Evolutionary conservation across 2,113 vertebrate species (phyloP), one percentile per base, ranked within the genome.

Genomic region (Poicephalus meyeri): DNA sequence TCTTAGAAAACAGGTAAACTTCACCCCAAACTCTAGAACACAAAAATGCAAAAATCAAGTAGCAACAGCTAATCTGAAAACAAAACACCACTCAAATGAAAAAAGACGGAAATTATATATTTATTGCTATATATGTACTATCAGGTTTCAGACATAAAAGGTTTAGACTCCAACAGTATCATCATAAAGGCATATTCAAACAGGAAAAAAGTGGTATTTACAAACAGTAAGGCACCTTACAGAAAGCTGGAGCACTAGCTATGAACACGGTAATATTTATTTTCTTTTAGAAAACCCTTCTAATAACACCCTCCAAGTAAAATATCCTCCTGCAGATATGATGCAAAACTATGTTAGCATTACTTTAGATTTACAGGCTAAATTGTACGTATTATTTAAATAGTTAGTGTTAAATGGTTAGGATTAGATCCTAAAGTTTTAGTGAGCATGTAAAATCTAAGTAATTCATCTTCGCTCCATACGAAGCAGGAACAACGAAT

Each of bases 401-500:
- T 18, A 29, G 10, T 35, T 41, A 80, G n/a, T 42, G 72, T 47
- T 69, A 56, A 76, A 72, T 61, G 53, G 33, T 52, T 52, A 61
- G 11, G 41, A 80, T 2, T 84, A 31, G 39, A 78, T 9, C 52
- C 42, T 91, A 17, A 77, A 61, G 7, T 64, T 94, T 74, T 64
- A 78, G 7, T 29, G 25, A 58, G n/a, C 3, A 0, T 46, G 20
- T 80, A 91, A 86, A 79, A 77, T 42, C 46, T 64, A 91, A 80
- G 53, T 70, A 89, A 84, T 61, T 91, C 26, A 60, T 60, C 52
- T 76, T 87, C 50, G 46, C 31, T 65, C 39, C 81, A 44, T 37
- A 85, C 31, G 80, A 94, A 83, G 53, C 66, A 86, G 37, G 52
- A 86, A 80, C 28, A 56, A 82, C n/a, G 84, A 80, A 63, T 87